phyloP scores from a whole-genome alignment of 1,140 invertebrate genomes.

The Drosophila bocki region DNA sequence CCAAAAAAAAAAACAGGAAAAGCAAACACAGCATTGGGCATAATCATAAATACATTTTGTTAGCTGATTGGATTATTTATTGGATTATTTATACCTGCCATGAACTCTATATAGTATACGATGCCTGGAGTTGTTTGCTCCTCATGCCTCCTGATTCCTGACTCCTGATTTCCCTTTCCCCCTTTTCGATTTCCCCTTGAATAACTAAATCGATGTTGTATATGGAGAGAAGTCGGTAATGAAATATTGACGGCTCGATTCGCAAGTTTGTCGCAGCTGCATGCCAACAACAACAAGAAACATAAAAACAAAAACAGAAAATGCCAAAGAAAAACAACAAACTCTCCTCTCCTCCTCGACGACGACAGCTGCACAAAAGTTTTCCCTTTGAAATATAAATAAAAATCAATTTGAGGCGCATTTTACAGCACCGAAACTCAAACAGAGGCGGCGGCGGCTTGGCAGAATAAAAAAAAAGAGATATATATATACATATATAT shows the following conservation, averaged over 20 bases:
- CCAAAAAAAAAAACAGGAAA: neutral
- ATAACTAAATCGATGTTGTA: constrained; percentile 63
- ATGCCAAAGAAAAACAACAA: constrained; percentile 54
- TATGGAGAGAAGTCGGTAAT: constrained; percentile 38
- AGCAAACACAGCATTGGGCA: neutral
- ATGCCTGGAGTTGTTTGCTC: constrained; percentile 23
- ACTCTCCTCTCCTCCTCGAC: neutral
- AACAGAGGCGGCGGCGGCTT: constrained; percentile 41
- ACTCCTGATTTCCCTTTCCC: neutral
- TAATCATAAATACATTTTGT: constrained; percentile 28
- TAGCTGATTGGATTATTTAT: constrained; percentile 21
- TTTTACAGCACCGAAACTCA: constrained; percentile 75
- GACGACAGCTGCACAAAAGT: constrained; percentile 74
- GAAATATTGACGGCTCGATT: constrained; percentile 47
- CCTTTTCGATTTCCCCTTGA: constrained; percentile 36
- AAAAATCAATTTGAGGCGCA: constrained; percentile 80
- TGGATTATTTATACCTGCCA: constrained; percentile 12
- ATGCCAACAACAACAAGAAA: constrained; percentile 13
- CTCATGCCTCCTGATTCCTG: neutral
- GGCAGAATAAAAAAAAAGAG: neutral
- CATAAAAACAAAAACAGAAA: constrained; percentile 38
- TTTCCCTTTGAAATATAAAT: constrained; percentile 79
- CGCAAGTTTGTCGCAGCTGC: constrained; percentile 69
- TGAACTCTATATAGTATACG: neutral
- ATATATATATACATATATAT: neutral